phyloP scores from a whole-genome alignment of 2,113 vertebrate genomes.

The Falco punctatus region DNA sequence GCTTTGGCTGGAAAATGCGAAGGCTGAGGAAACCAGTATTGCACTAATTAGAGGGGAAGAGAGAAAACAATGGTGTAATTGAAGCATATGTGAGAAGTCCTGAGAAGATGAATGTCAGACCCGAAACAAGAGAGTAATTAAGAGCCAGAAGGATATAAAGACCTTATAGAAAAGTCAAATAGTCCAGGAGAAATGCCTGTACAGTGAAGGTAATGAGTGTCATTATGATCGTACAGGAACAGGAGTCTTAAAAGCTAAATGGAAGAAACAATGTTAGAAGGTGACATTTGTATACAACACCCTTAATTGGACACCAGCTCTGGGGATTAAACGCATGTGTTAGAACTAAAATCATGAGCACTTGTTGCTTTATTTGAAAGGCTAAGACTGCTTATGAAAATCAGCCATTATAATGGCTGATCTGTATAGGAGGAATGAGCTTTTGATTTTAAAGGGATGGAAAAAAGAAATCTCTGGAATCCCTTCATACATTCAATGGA shows the following conservation, averaged over 20 bases:
- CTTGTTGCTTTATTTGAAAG: not conserved
- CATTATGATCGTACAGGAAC: not conserved
- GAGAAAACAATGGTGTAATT: not conserved
- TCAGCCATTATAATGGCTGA: not conserved
- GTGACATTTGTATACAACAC: not conserved
- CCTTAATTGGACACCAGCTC: not conserved
- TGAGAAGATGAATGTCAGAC: constrained; percentile 10
- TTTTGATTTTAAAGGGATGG: not conserved
- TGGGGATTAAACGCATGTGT: not conserved
- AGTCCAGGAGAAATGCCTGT: not conserved
- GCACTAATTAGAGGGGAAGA: not conserved
- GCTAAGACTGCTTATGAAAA: not conserved
- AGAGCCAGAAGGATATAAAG: not conserved
- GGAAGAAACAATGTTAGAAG: not conserved
- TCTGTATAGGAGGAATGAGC: not conserved
- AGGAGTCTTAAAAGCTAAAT: not conserved
- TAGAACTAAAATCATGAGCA: not conserved
- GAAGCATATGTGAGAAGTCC: not conserved
- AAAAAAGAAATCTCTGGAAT: not conserved
- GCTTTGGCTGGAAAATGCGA: not conserved
- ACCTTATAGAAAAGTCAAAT: not conserved
- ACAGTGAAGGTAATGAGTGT: not conserved
- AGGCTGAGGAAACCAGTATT: not conserved
- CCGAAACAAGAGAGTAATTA: not conserved
- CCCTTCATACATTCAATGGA: not conserved